phyloP scores from a whole-genome alignment of 2,888 invertebrate genomes.

The Hydrotaea cyrtoneurina region DNA sequence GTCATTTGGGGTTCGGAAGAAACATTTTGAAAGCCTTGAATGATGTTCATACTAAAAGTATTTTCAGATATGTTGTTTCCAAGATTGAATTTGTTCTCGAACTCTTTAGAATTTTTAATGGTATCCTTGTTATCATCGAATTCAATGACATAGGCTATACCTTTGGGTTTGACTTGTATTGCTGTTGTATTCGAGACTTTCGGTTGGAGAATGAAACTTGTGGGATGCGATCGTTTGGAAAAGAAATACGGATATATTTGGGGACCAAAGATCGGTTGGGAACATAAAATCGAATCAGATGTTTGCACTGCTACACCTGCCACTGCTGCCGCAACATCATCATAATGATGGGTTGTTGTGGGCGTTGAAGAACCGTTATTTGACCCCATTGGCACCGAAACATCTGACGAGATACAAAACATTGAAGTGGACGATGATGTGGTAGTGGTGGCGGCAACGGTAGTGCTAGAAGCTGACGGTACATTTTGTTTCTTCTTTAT shows the following conservation, averaged over 20 bases:
- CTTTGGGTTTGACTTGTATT: conserved; percentile 76
- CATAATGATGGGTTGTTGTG: conserved; percentile 80
- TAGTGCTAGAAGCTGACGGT: conserved; percentile 15
- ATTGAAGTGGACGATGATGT: conserved; percentile 72
- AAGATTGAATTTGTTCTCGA: conserved; percentile 25
- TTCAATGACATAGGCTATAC: conserved; percentile 77
- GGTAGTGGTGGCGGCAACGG: conserved; percentile 33
- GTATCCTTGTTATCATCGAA: conserved; percentile 70
- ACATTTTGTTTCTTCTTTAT: neutral
- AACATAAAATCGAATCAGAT: conserved; percentile 71
- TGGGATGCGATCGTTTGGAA: conserved; percentile 42
- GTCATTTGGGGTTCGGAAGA: conserved; percentile 73
- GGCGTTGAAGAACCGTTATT: conserved; percentile 72
- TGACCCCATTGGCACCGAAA: conserved; percentile 78
- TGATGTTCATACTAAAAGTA: conserved; percentile 24
- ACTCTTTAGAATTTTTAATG: neutral
- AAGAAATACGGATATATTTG: conserved; percentile 36
- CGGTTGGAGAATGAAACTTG: neutral
- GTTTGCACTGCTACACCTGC: conserved; percentile 71
- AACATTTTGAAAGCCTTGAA: neutral
- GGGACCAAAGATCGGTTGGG: conserved; percentile 70
- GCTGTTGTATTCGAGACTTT: conserved; percentile 37
- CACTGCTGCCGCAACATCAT: conserved; percentile 72
- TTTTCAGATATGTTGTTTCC: neutral
- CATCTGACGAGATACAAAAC: conserved; percentile 78